Evolutionary conservation across 2,113 vertebrate genomes (phyloP).

Genomic region (Notechis scutatus): DNA sequence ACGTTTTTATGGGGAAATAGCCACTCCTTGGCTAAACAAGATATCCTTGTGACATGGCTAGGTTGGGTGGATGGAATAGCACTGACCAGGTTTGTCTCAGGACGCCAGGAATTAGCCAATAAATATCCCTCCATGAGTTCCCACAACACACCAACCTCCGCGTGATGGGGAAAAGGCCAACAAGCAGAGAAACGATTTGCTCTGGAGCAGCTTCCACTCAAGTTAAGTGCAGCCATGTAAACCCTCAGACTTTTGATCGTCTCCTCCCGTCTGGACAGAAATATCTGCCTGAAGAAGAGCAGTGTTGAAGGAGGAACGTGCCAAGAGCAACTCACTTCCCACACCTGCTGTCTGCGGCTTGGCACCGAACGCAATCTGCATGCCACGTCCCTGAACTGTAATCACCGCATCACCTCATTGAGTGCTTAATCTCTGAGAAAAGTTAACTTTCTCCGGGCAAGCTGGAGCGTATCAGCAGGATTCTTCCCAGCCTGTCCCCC

Average conservation of each 20-base stretch:
- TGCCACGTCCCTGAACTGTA: conserved; percentile 64
- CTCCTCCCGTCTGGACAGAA: not conserved
- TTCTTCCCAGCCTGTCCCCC: conserved; percentile 53
- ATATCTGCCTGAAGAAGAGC: not conserved
- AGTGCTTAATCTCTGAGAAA: conserved; percentile 62
- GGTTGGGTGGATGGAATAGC: not conserved
- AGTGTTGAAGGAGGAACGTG: not conserved
- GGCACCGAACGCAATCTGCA: conserved; percentile 50
- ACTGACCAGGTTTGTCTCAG: not conserved
- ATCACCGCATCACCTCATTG: conserved; percentile 65
- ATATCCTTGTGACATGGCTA: not conserved
- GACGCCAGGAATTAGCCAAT: not conserved
- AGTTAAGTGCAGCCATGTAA: accelerated
- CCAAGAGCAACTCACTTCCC: conserved; percentile 48
- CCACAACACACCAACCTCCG: not conserved
- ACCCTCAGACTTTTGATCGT: not conserved
- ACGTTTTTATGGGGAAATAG: not conserved
- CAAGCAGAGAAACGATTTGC: not conserved
- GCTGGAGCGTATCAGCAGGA: conserved; percentile 52
- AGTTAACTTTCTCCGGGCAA: conserved; percentile 56
- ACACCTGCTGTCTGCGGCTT: conserved; percentile 51
- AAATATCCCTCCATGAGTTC: not conserved
- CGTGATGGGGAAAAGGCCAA: not conserved
- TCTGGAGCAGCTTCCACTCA: not conserved
- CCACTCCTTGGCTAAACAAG: not conserved